Conservation (phyloP, 2,888 invertebrate species). For the Anoncus sp. region DNA sequence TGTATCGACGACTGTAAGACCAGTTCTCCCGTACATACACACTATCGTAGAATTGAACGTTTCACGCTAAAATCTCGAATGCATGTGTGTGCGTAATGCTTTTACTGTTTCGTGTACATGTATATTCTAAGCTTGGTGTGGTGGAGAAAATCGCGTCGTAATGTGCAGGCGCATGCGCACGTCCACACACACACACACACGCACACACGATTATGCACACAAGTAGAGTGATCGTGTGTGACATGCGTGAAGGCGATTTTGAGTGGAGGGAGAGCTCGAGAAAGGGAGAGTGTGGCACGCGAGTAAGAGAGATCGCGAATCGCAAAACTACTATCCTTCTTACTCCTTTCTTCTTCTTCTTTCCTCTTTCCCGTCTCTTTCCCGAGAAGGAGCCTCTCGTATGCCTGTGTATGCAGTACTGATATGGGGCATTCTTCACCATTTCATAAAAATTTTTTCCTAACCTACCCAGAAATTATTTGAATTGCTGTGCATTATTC, state of each 20-base stretch:
- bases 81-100: not conserved
- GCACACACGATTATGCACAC: not conserved
- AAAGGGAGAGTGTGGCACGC: constrained; percentile 57
- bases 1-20: not conserved
- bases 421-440: too few relatives aligned
- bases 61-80: constrained; percentile 14
- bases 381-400: constrained; percentile 21
- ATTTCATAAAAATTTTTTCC: too few relatives aligned
- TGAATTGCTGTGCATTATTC: too few relatives aligned
- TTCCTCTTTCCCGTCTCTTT: constrained; percentile 14
- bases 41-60: constrained; percentile 1
- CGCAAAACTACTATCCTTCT: constrained; percentile 41
- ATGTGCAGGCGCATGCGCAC: constrained; percentile 5
- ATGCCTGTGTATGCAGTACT: constrained; percentile 59
- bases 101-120: constrained; percentile 31
- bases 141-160: constrained; percentile 25
- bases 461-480: too few relatives aligned
- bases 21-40: constrained; percentile 3
- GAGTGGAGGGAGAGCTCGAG: constrained; percentile 17
- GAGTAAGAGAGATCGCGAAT: constrained; percentile 46
- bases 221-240: constrained; percentile 2
- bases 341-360: constrained; percentile 49
- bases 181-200: too few relatives aligned
- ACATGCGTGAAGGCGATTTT: not conserved
- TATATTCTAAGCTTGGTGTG: constrained; percentile 14